These are phyloP conservation scores for Acrocyrtus sp. DNA, from an alignment of 2,888 invertebrate genomes.

Conservation along the genomic window DNA sequence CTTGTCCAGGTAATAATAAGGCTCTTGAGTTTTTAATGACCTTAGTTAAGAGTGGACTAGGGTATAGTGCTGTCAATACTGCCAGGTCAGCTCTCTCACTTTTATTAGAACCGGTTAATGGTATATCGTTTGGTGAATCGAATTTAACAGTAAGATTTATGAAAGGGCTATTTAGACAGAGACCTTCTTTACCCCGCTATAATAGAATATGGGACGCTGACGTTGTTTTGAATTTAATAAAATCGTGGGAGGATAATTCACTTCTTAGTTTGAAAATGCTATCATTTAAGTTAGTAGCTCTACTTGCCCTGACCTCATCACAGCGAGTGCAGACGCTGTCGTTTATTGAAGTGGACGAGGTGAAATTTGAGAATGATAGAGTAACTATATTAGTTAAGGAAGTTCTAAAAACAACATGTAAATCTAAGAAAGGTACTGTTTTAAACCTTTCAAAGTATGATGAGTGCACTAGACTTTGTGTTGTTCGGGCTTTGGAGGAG, in stretches of 20 bases:
- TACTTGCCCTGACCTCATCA: constrained; percentile 34
- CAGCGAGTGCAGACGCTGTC: constrained; percentile 40
- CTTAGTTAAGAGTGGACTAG: constrained; percentile 7
- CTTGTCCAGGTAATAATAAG: neutral
- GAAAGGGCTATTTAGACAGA: constrained; percentile 24
- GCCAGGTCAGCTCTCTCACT: constrained; percentile 43
- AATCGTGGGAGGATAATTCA: neutral
- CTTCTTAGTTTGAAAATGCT: constrained; percentile 7
- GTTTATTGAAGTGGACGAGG: constrained; percentile 8
- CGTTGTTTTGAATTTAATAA: constrained; percentile 19
- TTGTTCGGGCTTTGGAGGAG: neutral
- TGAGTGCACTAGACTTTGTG: constrained; percentile 33
- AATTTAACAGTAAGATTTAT: too few relatives aligned
- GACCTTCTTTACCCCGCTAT: constrained; percentile 37
- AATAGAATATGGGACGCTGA: constrained; percentile 37
- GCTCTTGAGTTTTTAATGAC: constrained; percentile 24
- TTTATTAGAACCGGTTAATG: neutral
- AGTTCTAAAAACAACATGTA: constrained; percentile 20
- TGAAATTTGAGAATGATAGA: neutral
- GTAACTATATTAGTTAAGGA: constrained; percentile 15
- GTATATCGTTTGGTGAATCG: constrained; percentile 15
- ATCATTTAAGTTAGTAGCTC: constrained; percentile 20
- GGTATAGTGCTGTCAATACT: constrained; percentile 42
- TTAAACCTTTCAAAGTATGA: constrained; percentile 8
- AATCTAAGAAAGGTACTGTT: neutral